Conservation (phyloP, 2,113 vertebrate genomes). For the Oncorhynchus keta region DNA sequence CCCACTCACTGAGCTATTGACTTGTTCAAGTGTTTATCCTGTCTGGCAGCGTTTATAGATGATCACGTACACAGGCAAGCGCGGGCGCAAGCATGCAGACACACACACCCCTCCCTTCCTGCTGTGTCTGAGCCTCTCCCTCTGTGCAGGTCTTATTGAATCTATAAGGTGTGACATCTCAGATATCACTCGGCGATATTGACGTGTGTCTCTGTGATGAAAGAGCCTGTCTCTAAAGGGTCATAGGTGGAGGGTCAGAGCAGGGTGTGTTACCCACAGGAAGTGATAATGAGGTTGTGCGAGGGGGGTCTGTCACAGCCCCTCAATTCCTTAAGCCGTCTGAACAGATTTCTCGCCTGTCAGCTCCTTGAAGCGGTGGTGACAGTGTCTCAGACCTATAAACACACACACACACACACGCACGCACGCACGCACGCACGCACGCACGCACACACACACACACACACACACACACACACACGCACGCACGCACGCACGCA, state of each 20-base stretch:
- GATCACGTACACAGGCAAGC: slow-evolving; percentile 9
- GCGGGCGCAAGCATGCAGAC: not conserved
- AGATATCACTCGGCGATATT: slow-evolving; percentile 46
- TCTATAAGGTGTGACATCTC: slow-evolving; percentile 42
- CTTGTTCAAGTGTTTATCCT: slow-evolving; percentile 67
- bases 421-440: slow-evolving; percentile 2
- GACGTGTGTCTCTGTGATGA: slow-evolving; percentile 32
- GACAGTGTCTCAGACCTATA: slow-evolving; percentile 7
- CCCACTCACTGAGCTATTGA: slow-evolving; percentile 57
- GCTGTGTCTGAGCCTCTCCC: slow-evolving; percentile 31
- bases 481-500: slow-evolving; percentile 5
- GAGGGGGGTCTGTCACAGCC: slow-evolving; percentile 4
- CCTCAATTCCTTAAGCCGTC: slow-evolving; percentile 19
- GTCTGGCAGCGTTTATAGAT: slow-evolving; percentile 61
- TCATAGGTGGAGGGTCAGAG: slow-evolving; percentile 15
- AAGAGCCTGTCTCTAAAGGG: slow-evolving; percentile 28
- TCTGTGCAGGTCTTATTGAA: slow-evolving; percentile 51
- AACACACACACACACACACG: not conserved
- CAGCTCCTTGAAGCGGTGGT: slow-evolving; percentile 16
- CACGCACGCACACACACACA: slow-evolving; percentile 2
- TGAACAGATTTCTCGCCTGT: slow-evolving; percentile 17
- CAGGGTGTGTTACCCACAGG: slow-evolving; percentile 5
- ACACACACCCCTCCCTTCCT: slow-evolving; percentile 32
- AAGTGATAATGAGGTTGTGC: slow-evolving; percentile 22
- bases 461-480: slow-evolving; percentile 1